phyloP scores from a whole-genome alignment of 2,888 invertebrate species.

The Oligia strigilis region DNA sequence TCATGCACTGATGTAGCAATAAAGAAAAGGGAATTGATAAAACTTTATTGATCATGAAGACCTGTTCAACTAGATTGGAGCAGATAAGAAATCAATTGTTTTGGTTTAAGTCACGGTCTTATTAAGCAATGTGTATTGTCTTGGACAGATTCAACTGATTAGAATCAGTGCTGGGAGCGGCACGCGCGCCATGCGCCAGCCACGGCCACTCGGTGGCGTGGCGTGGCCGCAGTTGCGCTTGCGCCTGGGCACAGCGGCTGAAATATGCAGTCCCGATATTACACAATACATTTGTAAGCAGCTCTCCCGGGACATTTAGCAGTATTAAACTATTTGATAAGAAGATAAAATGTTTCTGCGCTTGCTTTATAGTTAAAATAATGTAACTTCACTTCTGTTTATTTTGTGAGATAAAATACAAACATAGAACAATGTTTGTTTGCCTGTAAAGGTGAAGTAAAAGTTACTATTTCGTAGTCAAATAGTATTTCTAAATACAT shows the following conservation, averaged over 20 bases:
- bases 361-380: conserved; percentile 47
- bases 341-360: conserved; percentile 67
- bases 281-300: conserved; percentile 78
- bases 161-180: conserved; percentile 73
- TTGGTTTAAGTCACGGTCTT: conserved; percentile 67
- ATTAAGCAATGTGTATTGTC: conserved; percentile 80
- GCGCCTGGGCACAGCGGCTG: conserved; percentile 75
- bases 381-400: conserved; percentile 56
- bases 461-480: conserved; percentile 45
- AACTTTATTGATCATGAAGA: conserved; percentile 45
- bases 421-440: conserved; percentile 54
- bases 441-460: conserved; percentile 64
- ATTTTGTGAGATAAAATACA: conserved; percentile 52
- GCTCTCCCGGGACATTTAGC: conserved; percentile 71
- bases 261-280: conserved; percentile 78
- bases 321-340: conserved; percentile 76
- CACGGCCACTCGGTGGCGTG: conserved; percentile 31
- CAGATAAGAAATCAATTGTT: conserved; percentile 67
- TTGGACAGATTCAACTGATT: conserved; percentile 75
- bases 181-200: conserved; percentile 64
- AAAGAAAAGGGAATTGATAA: conserved; percentile 51
- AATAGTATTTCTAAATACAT: conserved; percentile 20
- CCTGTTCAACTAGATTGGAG: conserved; percentile 68
- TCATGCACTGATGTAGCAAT: conserved; percentile 29
- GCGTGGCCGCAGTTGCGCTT: conserved; percentile 65